Percentiles rank a stretch among this genome's conserved stretches.
phyloP scores from a whole-genome alignment of 2,113 vertebrate genomes.

The Riparia riparia region DNA sequence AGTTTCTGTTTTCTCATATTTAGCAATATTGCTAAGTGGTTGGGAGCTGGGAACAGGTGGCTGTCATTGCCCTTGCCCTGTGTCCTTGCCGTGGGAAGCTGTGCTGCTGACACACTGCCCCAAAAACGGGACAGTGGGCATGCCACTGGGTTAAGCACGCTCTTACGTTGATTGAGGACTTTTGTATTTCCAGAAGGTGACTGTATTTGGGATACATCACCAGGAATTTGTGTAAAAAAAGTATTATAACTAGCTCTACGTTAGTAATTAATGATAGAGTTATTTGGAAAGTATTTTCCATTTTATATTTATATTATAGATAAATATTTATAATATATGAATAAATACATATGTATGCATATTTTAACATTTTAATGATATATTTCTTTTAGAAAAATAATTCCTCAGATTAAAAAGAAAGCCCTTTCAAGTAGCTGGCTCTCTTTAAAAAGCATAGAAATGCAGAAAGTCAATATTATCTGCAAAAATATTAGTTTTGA shows the following conservation, averaged over 20 bases:
- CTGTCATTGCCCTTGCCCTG: not conserved
- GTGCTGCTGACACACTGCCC: not conserved
- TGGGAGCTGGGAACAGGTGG: not conserved
- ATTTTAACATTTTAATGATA: not conserved
- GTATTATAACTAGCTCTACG: not conserved
- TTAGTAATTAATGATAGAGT: not conserved
- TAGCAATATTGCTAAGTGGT: not conserved
- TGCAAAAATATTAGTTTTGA: constrained; percentile 14
- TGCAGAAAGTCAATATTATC: not conserved
- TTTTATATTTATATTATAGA: not conserved
- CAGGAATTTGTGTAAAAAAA: not conserved
- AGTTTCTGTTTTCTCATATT: not conserved
- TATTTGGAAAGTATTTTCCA: not conserved
- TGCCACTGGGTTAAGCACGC: not conserved
- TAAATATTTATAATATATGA: not conserved
- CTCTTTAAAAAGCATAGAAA: not conserved
- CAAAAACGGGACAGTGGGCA: not conserved
- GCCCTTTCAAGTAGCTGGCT: not conserved
- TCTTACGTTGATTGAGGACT: not conserved
- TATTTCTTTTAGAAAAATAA: not conserved
- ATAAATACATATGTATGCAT: not conserved
- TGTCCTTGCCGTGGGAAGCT: not conserved
- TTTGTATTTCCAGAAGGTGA: not conserved
- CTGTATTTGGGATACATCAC: not conserved
- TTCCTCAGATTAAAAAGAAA: not conserved